phyloP scores from a whole-genome alignment of 1,140 invertebrate genomes.

The Drosophila santomea region DNA sequence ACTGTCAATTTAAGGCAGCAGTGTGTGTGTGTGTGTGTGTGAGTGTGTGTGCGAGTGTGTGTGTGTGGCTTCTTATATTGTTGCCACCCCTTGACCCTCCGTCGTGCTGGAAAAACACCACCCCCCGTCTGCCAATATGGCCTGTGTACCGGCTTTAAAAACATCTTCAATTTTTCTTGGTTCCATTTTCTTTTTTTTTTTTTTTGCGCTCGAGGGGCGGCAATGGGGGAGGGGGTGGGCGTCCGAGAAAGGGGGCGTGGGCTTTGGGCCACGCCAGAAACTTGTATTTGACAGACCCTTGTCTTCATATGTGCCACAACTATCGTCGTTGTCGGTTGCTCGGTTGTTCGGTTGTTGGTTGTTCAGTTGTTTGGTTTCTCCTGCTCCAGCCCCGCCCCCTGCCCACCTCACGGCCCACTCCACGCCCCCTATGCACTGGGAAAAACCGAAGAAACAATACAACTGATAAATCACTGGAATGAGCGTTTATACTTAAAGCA shows the following conservation, averaged over 20 bases:
- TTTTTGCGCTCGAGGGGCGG: background rate
- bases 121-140: slow-evolving; percentile 33
- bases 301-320: slow-evolving; percentile 81
- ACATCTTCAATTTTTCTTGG: slow-evolving; percentile 79
- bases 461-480: too few species aligned
- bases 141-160: slow-evolving; percentile 66
- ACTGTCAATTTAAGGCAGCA: slow-evolving; percentile 75
- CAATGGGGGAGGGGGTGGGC: background rate
- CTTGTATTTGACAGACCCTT: slow-evolving; percentile 82
- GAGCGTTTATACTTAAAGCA: too few species aligned
- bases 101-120: background rate
- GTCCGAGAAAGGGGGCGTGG: slow-evolving; percentile 3
- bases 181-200: slow-evolving; percentile 11
- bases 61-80: slow-evolving; percentile 51
- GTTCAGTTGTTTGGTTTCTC: slow-evolving; percentile 36
- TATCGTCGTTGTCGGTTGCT: slow-evolving; percentile 57
- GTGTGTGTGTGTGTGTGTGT: background rate
- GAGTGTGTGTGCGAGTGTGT: slow-evolving; percentile 38
- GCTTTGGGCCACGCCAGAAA: slow-evolving; percentile 67
- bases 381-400: background rate
- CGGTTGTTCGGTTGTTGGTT: slow-evolving; percentile 38
- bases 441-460: background rate
- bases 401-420: background rate
- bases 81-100: slow-evolving; percentile 38
- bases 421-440: background rate